phyloP scores from a whole-genome alignment of 2,113 vertebrate genomes.

The Cardinalis cardinalis region DNA sequence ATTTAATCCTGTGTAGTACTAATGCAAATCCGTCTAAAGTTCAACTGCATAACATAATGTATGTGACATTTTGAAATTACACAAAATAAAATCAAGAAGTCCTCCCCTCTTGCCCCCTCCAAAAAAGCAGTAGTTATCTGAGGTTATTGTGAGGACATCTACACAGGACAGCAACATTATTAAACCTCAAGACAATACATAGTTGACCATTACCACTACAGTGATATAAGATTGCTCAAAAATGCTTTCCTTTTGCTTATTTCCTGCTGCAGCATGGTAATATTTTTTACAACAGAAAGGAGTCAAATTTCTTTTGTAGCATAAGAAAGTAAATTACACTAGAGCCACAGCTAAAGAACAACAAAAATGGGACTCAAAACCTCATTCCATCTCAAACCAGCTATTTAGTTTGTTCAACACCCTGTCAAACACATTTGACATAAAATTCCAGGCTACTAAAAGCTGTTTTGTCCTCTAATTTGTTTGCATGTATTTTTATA shows the following conservation, averaged over 20 bases:
- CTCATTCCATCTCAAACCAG: constrained; percentile 23
- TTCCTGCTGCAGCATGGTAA: not conserved
- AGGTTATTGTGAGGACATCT: not conserved
- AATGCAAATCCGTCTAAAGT: constrained; percentile 14
- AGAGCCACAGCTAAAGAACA: constrained; percentile 38
- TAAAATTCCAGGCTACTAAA: constrained; percentile 34
- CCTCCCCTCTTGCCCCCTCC: fast-evolving
- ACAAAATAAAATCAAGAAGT: not conserved
- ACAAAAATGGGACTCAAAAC: not conserved
- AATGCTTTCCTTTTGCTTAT: not conserved
- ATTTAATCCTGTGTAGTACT: not conserved
- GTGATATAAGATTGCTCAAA: not conserved
- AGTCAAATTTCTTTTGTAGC: not conserved
- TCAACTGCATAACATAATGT: not conserved
- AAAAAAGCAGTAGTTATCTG: not conserved
- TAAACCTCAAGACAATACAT: not conserved
- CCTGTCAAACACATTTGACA: constrained; percentile 32
- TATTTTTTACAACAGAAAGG: constrained; percentile 10
- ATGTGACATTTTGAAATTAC: not conserved
- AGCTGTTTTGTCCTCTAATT: not conserved
- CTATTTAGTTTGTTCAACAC: constrained; percentile 48
- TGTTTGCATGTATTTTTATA: constrained; percentile 1
- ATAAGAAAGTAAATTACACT: constrained; percentile 22
- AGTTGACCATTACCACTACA: not conserved
- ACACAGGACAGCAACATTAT: not conserved